phyloP scores from a whole-genome alignment of 1,140 invertebrate genomes.

The Penaeus chinensis region DNA sequence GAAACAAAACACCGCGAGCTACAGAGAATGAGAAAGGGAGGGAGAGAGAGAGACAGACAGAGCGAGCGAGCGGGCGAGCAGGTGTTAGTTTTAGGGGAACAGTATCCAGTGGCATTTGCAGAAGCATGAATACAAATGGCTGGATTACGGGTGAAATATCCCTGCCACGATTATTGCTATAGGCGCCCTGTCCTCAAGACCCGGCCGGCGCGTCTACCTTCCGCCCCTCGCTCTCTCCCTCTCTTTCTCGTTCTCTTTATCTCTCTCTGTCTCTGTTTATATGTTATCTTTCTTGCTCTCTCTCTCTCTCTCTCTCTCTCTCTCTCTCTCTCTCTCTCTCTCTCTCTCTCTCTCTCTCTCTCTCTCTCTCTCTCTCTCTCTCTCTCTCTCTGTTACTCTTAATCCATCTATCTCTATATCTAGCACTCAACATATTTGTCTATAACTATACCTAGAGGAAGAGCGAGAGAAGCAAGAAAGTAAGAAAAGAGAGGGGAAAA shows the following conservation, averaged over 20 bases:
- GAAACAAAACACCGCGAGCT: neutral
- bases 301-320: too few relatives aligned
- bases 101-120: slow-evolving; percentile 26
- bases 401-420: neutral
- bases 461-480: neutral
- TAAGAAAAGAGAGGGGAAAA: neutral
- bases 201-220: neutral
- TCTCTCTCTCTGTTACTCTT: neutral
- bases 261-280: neutral
- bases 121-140: slow-evolving; percentile 47
- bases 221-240: neutral
- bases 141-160: slow-evolving; percentile 4
- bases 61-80: too few relatives aligned
- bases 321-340: too few relatives aligned
- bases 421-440: neutral
- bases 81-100: neutral
- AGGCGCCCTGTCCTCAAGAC: neutral
- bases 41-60: slow-evolving; percentile 5
- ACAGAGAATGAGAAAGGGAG: neutral
- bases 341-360: too few relatives aligned
- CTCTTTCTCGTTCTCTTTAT: too few relatives aligned
- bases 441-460: too few relatives aligned
- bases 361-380: too few relatives aligned
- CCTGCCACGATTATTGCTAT: neutral
- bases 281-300: too few relatives aligned